phyloP scores from a whole-genome alignment of 2,888 invertebrate species.

The Listrodromus nycthemerus region DNA sequence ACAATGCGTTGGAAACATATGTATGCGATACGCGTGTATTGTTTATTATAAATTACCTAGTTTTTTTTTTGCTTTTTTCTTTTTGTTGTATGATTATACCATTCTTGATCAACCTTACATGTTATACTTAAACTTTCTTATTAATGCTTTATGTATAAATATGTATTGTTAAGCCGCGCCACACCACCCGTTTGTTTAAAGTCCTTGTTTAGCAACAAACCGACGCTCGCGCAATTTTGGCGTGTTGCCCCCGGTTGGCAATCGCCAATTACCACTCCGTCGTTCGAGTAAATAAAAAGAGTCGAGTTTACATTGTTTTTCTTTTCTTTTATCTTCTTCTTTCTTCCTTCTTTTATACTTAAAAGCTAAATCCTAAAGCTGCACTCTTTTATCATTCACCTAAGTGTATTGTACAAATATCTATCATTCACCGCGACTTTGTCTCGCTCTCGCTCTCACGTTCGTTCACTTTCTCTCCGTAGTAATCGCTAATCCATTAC shows the following conservation, averaged over 20 bases:
- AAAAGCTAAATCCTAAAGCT: constrained; percentile 83
- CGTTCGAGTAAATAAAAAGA: constrained; percentile 81
- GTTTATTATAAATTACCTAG: constrained; percentile 83
- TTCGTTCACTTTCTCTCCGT: constrained; percentile 65
- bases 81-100: constrained; percentile 83
- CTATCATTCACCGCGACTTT: constrained; percentile 82
- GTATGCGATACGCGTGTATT: constrained; percentile 82
- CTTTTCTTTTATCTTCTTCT: constrained; percentile 62
- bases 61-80: constrained; percentile 66
- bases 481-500: constrained; percentile 83
- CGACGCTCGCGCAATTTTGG: constrained; percentile 77
- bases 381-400: constrained; percentile 83
- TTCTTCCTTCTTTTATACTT: constrained; percentile 74
- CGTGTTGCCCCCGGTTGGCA: constrained; percentile 67
- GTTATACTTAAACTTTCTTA: constrained; percentile 84
- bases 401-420: constrained; percentile 84
- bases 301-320: constrained; percentile 76
- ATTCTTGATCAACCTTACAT: constrained; percentile 83
- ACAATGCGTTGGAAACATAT: constrained; percentile 81
- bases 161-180: constrained; percentile 83
- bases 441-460: constrained; percentile 71
- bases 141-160: constrained; percentile 84
- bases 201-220: constrained; percentile 81
- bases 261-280: constrained; percentile 55
- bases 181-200: constrained; percentile 81